Evolutionary conservation across 1,140 invertebrate genomes (phyloP).

Genomic region (Eupristina koningsbergeri): DNA sequence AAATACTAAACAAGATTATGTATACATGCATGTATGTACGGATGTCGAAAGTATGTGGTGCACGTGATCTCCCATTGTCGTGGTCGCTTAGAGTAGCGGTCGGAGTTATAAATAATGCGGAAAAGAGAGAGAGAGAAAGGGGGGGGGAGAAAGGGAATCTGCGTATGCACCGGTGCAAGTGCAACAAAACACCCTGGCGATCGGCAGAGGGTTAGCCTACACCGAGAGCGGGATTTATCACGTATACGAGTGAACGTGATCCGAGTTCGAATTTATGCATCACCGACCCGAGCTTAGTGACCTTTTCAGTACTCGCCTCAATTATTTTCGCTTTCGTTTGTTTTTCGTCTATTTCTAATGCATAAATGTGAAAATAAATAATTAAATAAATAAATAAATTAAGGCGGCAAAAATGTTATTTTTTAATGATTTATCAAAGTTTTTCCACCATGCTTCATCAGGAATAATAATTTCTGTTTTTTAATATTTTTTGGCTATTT

Average conservation of each 20-base stretch:
- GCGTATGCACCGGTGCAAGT: constrained; percentile 20
- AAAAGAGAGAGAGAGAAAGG: constrained; percentile 25
- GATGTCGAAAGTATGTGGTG: background rate
- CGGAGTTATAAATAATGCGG: constrained; percentile 44
- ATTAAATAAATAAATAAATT: too few species aligned
- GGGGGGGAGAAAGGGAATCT: background rate
- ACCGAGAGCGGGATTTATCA: constrained; percentile 44
- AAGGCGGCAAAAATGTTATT: too few species aligned
- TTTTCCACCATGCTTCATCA: too few species aligned
- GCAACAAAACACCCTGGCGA: constrained; percentile 42
- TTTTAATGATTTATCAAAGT: too few species aligned
- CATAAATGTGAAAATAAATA: too few species aligned
- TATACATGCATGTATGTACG: too few species aligned
- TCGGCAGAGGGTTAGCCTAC: background rate
- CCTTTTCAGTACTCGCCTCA: constrained; percentile 15
- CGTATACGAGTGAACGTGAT: too few species aligned
- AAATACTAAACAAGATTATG: too few species aligned
- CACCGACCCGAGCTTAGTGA: constrained; percentile 9
- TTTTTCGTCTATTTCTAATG: too few species aligned
- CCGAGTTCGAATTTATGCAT: constrained; percentile 24
- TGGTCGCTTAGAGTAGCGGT: background rate
- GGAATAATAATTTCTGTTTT: too few species aligned
- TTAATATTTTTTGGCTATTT: too few species aligned
- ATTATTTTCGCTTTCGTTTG: constrained; percentile 24
- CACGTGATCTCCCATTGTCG: constrained; percentile 40